Evolutionary conservation across 1,140 invertebrate species (phyloP).

Genomic region (Drosophila nebulosa): DNA sequence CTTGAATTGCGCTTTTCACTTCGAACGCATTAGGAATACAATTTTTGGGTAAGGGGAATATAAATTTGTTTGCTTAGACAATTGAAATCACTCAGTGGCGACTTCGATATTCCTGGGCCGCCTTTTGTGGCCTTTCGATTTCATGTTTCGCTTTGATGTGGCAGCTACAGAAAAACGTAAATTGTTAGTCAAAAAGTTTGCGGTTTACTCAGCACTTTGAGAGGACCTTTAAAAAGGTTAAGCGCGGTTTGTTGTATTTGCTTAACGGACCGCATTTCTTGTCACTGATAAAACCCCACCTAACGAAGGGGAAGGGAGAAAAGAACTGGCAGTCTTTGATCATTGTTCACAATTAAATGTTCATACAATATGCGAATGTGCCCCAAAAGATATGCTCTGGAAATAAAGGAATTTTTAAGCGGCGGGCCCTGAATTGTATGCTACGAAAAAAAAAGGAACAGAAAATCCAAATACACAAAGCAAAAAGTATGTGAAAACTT

Average conservation of each 20-base stretch:
- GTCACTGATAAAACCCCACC: constrained; percentile 22
- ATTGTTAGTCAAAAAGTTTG: constrained; percentile 59
- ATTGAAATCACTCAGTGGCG: constrained; percentile 73
- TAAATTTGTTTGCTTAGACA: constrained; percentile 79
- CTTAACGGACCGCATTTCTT: constrained; percentile 49
- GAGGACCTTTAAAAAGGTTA: constrained; percentile 54
- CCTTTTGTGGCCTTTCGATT: constrained; percentile 62
- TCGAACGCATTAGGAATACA: constrained; percentile 45
- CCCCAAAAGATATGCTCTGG: background rate
- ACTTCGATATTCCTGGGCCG: constrained; percentile 46
- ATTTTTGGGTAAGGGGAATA: constrained; percentile 1
- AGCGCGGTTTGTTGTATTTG: constrained; percentile 47
- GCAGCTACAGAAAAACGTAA: constrained; percentile 24
- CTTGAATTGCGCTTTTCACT: constrained; percentile 67
- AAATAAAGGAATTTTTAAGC: background rate
- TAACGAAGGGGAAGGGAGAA: background rate
- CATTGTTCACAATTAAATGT: constrained; percentile 4
- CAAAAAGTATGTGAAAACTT: background rate
- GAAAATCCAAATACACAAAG: background rate
- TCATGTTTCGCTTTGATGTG: constrained; percentile 57
- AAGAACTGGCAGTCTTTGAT: background rate
- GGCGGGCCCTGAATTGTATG: background rate
- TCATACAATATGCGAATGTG: background rate
- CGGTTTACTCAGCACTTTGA: constrained; percentile 50
- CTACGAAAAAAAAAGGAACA: background rate